A percentile compares a stretch with the other conserved stretches of the same genome.
Evolutionary conservation across 2,888 invertebrate genomes (phyloP).

Genomic region (Campoletis raptor): DNA sequence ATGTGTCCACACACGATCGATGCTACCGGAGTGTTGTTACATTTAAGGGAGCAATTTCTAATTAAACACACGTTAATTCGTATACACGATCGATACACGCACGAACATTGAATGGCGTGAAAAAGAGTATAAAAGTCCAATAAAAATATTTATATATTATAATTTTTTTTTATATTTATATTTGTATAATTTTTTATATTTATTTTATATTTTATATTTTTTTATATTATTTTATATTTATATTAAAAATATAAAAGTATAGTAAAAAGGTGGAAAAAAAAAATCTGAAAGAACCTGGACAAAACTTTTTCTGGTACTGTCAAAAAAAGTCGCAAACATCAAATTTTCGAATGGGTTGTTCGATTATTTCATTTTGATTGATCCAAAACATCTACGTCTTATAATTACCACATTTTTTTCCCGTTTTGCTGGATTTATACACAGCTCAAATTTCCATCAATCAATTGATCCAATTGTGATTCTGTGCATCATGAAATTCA

Average conservation of each 20-base stretch:
- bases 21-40: slow-evolving; percentile 39
- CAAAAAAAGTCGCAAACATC: neutral
- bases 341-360: neutral
- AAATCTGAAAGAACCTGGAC: neutral
- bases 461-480: neutral
- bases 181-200: too few relatives aligned
- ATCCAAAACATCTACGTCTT: neutral
- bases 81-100: slow-evolving; percentile 46
- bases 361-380: neutral
- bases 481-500: neutral
- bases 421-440: neutral
- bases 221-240: too few relatives aligned
- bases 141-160: too few relatives aligned
- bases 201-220: too few relatives aligned
- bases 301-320: neutral
- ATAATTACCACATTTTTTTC: neutral
- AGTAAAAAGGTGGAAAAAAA: neutral
- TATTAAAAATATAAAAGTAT: neutral
- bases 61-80: slow-evolving; percentile 36
- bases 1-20: slow-evolving; percentile 23
- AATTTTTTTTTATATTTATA: too few relatives aligned
- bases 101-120: slow-evolving; percentile 41
- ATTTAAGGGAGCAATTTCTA: slow-evolving; percentile 31
- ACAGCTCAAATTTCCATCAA: neutral
- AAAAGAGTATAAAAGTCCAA: neutral